A percentile compares a stretch with the other conserved stretches of the same genome.
phyloP scores from a whole-genome alignment of 2,797 vertebrate species.

The Pipistrellus pipistrellus region DNA sequence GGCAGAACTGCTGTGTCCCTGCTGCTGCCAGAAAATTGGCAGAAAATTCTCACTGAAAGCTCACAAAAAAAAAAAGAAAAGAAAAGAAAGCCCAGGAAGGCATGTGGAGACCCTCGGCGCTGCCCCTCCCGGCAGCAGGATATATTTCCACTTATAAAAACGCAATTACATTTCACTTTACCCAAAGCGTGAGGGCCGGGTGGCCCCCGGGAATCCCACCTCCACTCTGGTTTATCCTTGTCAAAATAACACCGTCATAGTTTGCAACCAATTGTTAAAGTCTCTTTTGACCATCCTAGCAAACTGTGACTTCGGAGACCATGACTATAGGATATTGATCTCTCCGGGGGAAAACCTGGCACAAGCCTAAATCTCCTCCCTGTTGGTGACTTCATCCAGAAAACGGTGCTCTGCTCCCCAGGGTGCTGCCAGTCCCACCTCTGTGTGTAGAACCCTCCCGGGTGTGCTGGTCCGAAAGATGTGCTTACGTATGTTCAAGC shows the following conservation, averaged over 20 bases:
- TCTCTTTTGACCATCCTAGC: neutral
- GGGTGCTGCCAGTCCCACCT: neutral
- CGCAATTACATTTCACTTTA: slow-evolving; percentile 74
- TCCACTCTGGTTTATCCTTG: neutral
- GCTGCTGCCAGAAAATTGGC: slow-evolving; percentile 71
- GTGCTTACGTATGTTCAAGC: neutral
- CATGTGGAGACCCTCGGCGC: slow-evolving; percentile 72
- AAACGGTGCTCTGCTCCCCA: neutral
- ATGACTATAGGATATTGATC: neutral
- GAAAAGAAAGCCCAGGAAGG: no score
- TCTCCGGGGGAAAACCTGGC: neutral
- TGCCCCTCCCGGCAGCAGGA: slow-evolving; percentile 49
- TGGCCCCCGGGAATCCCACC: slow-evolving; percentile 16
- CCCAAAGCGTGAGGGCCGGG: slow-evolving; percentile 73
- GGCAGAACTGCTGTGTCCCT: slow-evolving; percentile 37
- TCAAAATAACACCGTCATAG: neutral
- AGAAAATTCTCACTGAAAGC: slow-evolving; percentile 79
- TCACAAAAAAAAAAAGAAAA: slow-evolving; percentile 44
- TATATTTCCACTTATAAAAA: slow-evolving; percentile 67
- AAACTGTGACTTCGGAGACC: neutral
- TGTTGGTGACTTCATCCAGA: neutral
- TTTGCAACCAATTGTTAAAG: neutral
- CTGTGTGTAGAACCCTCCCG: neutral
- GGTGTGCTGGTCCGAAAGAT: neutral
- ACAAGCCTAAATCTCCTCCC: neutral